These are phyloP conservation scores for Chelonus insularis DNA, from an alignment of 1,140 invertebrate genomes.

Conservation along the genomic window DNA sequence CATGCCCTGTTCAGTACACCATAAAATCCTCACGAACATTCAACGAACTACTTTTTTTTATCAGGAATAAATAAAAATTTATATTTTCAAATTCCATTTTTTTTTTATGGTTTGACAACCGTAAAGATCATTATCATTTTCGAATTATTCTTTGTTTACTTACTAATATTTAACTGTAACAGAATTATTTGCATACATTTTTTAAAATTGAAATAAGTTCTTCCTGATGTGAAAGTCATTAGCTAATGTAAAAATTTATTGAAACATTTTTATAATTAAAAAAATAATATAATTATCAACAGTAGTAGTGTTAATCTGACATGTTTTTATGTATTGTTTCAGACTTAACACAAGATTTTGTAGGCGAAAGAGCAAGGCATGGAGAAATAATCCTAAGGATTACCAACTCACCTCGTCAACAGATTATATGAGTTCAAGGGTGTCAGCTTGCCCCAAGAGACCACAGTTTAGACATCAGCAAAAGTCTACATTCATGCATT, in stretches of 20 bases:
- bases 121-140: background rate
- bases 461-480: background rate
- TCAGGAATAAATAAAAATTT: background rate
- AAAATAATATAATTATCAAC: too few relatives aligned
- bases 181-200: too few relatives aligned
- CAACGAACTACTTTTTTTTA: background rate
- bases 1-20: slow-evolving; percentile 5
- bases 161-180: too few relatives aligned
- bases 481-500: background rate
- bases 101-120: background rate
- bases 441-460: slow-evolving; percentile 39
- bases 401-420: slow-evolving; percentile 59
- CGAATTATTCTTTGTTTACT: too few relatives aligned
- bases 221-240: too few relatives aligned
- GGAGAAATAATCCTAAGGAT: slow-evolving; percentile 58
- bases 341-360: background rate
- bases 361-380: slow-evolving; percentile 34
- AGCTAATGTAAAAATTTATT: too few relatives aligned
- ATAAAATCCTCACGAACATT: slow-evolving; percentile 8
- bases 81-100: background rate
- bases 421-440: slow-evolving; percentile 61
- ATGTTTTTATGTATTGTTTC: background rate
- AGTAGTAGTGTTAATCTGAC: background rate
- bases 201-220: too few relatives aligned
- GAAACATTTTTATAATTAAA: too few relatives aligned